These are phyloP conservation scores for Pteria penguin DNA, from an alignment of 2,888 invertebrate species.

Conservation along the genomic window DNA sequence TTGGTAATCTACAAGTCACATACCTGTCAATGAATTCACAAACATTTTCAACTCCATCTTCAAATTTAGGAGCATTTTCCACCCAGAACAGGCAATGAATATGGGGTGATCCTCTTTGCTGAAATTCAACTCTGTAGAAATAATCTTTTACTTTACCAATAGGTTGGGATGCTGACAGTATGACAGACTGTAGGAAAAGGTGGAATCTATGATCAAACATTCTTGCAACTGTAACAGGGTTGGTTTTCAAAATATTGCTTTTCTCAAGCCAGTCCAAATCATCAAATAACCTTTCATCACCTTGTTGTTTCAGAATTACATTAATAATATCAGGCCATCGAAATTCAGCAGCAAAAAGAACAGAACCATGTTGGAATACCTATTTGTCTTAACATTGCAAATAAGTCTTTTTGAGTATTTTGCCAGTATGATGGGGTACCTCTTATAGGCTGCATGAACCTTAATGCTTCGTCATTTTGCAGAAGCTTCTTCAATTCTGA, in stretches of 20 bases:
- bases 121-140: no score
- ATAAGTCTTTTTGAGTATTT: no score
- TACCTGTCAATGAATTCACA: no score
- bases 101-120: no score
- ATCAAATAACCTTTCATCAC: conserved; percentile 10
- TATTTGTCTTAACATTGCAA: no score
- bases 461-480: no score
- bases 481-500: neutral
- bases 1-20: no score
- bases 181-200: conserved; percentile 23
- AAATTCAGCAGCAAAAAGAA: conserved; percentile 42
- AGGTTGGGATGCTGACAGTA: conserved; percentile 25
- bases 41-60: conserved; percentile 7
- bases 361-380: conserved; percentile 35
- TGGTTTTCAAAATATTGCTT: conserved; percentile 34
- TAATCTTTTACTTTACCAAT: conserved; percentile 43
- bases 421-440: conserved; percentile 49
- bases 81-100: no score
- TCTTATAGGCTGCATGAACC: conserved; percentile 32
- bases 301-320: conserved; percentile 39
- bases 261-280: conserved; percentile 42
- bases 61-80: no score
- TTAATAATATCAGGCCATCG: conserved; percentile 41
- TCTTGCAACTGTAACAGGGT: conserved; percentile 47
- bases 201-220: conserved; percentile 49